Conservation (phyloP, 2,113 vertebrate genomes). For the Felis catus region F.catus_Fca126_mat1.0 CM031424.1:27353501-27354000, state of each 20-base stretch:
- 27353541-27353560: too few relatives aligned
- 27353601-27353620: too few relatives aligned
- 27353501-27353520: too few relatives aligned
- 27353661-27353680: background rate
- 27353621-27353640: background rate
- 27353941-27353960: background rate
- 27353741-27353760: background rate
- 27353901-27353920: background rate
- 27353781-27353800: background rate
- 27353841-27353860: constrained; percentile 67
- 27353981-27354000: constrained; percentile 50
- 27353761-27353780: constrained; percentile 48
- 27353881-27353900: constrained; percentile 70
- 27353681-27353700: background rate
- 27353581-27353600: too few relatives aligned
- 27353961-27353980: constrained; percentile 55
- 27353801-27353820: constrained; percentile 65
- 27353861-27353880: constrained; percentile 79
- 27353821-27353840: constrained; percentile 64
- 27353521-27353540: too few relatives aligned
- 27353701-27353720: background rate
- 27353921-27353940: constrained; percentile 64
- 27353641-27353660: background rate
- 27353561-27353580: too few relatives aligned
- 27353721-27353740: background rate